Evolutionary conservation across 2,888 invertebrate species (phyloP).

Genomic region (Argyresthia goedartella): DNA sequence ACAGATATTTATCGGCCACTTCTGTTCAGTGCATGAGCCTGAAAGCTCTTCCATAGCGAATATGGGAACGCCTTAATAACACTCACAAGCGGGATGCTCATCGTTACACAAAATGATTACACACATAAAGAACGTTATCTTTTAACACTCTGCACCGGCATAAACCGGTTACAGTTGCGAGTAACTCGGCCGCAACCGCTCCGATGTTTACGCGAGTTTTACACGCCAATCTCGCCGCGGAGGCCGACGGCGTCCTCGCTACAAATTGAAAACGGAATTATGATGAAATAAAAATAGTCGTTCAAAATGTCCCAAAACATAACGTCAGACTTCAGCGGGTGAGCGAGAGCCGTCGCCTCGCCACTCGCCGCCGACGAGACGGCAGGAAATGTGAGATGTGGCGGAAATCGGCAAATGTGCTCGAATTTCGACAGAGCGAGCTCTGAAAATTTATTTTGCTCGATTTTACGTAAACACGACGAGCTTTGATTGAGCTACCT

Average conservation of each 20-base stretch:
- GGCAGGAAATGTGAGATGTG: constrained; percentile 41
- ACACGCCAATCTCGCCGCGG: constrained; percentile 55
- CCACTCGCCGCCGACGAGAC: constrained; percentile 15
- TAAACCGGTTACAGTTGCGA: constrained; percentile 57
- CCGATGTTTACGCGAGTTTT: constrained; percentile 63
- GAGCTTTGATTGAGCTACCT: constrained; percentile 4
- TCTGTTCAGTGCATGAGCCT: constrained; percentile 15
- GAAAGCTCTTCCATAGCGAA: constrained; percentile 24
- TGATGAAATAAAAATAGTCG: constrained; percentile 51
- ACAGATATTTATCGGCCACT: too few relatives aligned
- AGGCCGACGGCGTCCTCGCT: constrained; percentile 30
- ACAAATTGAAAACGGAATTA: constrained; percentile 65
- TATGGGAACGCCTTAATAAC: constrained; percentile 42
- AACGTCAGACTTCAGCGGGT: constrained; percentile 12
- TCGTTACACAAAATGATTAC: constrained; percentile 63
- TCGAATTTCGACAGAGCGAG: constrained; percentile 41
- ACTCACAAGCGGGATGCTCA: constrained; percentile 45
- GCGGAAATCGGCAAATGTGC: constrained; percentile 46
- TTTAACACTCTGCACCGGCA: constrained; percentile 54
- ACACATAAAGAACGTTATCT: constrained; percentile 65
- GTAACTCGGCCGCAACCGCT: constrained; percentile 54
- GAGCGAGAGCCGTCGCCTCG: constrained; percentile 4
- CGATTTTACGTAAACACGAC: constrained; percentile 38
- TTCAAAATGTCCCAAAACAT: constrained; percentile 22
- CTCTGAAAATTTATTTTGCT: constrained; percentile 38